phyloP scores from a whole-genome alignment of 2,113 vertebrate genomes.

The Mustelus asterias region DNA sequence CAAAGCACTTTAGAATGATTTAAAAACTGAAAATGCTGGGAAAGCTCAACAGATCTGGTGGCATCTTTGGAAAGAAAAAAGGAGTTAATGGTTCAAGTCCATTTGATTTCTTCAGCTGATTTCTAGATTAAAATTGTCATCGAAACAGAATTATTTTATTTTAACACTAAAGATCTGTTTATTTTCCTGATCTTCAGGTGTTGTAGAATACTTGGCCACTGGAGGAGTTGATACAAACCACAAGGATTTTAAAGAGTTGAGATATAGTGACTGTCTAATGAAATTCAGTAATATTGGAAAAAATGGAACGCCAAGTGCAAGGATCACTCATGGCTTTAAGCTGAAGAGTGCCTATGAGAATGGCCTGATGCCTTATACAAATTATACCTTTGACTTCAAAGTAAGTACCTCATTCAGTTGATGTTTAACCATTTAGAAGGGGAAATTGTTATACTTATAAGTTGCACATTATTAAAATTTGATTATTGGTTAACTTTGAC shows the following conservation, averaged over 20 bases:
- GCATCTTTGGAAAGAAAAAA: too few species aligned
- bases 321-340: slow-evolving; percentile 96
- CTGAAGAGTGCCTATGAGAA: slow-evolving; percentile 96
- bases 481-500: slow-evolving; percentile 15
- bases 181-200: slow-evolving; percentile 60
- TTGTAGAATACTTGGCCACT: slow-evolving; percentile 93
- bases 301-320: slow-evolving; percentile 82
- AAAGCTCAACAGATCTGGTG: too few species aligned
- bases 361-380: slow-evolving; percentile 96
- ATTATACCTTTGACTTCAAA: slow-evolving; percentile 97
- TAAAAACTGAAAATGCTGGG: too few species aligned
- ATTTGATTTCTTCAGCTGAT: background rate
- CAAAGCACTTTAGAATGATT: background rate
- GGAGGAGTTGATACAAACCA: slow-evolving; percentile 96
- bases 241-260: slow-evolving; percentile 96
- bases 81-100: too few species aligned
- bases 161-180: background rate
- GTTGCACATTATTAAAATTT: background rate
- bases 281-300: slow-evolving; percentile 97
- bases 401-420: slow-evolving; percentile 50
- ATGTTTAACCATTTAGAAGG: background rate
- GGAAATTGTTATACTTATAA: background rate
- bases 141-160: background rate
- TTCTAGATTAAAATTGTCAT: background rate
- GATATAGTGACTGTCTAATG: slow-evolving; percentile 92